Evolutionary conservation across 1,140 invertebrate species (phyloP).

Genomic region (Drosophila santomea): DNA sequence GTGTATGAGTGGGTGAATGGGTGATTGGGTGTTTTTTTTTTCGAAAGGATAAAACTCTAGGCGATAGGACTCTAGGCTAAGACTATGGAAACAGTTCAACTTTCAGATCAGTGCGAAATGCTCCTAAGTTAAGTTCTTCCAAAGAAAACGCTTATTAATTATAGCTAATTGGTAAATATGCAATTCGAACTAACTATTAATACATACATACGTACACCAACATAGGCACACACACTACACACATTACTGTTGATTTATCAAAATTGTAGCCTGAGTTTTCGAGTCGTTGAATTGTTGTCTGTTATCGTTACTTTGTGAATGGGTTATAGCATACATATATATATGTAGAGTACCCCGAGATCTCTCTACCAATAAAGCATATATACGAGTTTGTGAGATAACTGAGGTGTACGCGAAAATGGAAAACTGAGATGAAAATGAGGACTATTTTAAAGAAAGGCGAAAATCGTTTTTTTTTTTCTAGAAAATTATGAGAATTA

Average conservation of each 20-base stretch:
- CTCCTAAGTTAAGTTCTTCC: slow-evolving; percentile 78
- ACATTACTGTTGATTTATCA: slow-evolving; percentile 17
- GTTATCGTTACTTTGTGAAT: slow-evolving; percentile 57
- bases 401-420: not conserved
- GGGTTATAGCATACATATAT: slow-evolving; percentile 52
- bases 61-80: slow-evolving; percentile 34
- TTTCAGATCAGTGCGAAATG: slow-evolving; percentile 44
- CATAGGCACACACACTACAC: slow-evolving; percentile 1
- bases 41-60: slow-evolving; percentile 7
- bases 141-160: slow-evolving; percentile 81
- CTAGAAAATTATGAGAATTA: slow-evolving; percentile 52
- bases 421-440: slow-evolving; percentile 14
- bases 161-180: slow-evolving; percentile 53
- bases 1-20: not conserved
- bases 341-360: slow-evolving; percentile 43
- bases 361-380: slow-evolving; percentile 38
- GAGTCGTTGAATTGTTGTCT: slow-evolving; percentile 45
- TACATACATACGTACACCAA: slow-evolving; percentile 12
- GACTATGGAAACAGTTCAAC: slow-evolving; percentile 30
- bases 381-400: slow-evolving; percentile 19
- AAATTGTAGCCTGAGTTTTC: slow-evolving; percentile 37
- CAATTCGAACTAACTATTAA: slow-evolving; percentile 25
- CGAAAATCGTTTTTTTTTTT: slow-evolving; percentile 64
- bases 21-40: slow-evolving; percentile 4
- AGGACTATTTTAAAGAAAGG: slow-evolving; percentile 77